phyloP scores from a whole-genome alignment of 2,797 vertebrate genomes.

The Macroramphosus scolopax region DNA sequence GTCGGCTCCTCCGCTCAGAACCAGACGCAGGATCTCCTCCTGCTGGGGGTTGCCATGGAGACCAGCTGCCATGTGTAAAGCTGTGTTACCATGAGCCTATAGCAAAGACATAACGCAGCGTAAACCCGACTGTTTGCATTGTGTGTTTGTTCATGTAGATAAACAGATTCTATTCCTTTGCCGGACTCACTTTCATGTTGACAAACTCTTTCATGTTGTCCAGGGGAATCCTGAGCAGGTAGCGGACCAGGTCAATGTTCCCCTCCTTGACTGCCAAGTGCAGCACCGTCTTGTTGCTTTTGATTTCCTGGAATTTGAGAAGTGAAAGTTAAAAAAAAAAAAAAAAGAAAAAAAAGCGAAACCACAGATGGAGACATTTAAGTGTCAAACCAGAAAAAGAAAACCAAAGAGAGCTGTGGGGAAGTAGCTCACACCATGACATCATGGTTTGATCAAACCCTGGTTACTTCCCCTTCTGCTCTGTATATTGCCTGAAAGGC shows the following conservation, averaged over 20 bases:
- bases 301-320: conserved; percentile 84
- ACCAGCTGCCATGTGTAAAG: conserved; percentile 91
- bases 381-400: conserved; percentile 17
- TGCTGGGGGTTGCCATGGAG: conserved; percentile 82
- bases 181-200: conserved; percentile 87
- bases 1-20: conserved; percentile 84
- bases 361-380: conserved; percentile 21
- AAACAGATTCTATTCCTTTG: neutral
- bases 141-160: neutral
- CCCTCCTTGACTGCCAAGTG: conserved; percentile 90
- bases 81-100: conserved; percentile 91
- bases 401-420: conserved; percentile 19
- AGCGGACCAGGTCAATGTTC: conserved; percentile 82
- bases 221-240: conserved; percentile 78
- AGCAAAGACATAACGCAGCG: neutral
- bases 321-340: conserved; percentile 22
- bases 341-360: conserved; percentile 31
- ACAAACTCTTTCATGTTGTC: conserved; percentile 82
- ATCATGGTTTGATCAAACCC: conserved; percentile 17
- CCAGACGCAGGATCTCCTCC: conserved; percentile 81
- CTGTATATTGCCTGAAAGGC: conserved; percentile 12
- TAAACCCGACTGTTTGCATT: no score
- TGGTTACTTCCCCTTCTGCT: conserved; percentile 21
- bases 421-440: conserved; percentile 6
- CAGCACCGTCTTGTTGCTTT: conserved; percentile 89